phyloP scores from a whole-genome alignment of 2,797 vertebrate species.

The Mycteria americana region DNA sequence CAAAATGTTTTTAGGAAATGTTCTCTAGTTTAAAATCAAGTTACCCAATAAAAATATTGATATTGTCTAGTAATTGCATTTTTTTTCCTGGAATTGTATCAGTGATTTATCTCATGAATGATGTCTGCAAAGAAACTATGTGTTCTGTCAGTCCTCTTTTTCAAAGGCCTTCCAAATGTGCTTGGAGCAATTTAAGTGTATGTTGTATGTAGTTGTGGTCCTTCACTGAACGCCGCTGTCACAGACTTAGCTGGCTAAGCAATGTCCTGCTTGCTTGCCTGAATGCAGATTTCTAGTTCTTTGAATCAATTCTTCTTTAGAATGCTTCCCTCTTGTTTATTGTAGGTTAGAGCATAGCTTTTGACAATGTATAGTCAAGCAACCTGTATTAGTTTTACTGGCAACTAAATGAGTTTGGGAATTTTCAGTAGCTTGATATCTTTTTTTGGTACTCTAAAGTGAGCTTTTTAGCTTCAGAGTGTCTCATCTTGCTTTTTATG shows the following conservation, averaged over 20 bases:
- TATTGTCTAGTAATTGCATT: neutral
- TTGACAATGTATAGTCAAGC: neutral
- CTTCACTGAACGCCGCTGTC: neutral
- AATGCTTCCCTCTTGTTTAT: neutral
- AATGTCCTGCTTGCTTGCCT: neutral
- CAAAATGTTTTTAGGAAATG: neutral
- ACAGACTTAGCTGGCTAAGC: neutral
- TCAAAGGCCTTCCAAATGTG: neutral
- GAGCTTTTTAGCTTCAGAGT: neutral
- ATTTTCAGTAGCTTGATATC: neutral
- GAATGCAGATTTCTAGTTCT: neutral
- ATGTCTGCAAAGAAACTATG: neutral
- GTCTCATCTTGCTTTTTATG: neutral
- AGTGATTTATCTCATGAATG: neutral
- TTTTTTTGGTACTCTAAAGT: neutral
- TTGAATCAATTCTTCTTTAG: neutral
- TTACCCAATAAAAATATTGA: neutral
- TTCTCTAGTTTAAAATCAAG: neutral
- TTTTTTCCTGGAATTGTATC: neutral
- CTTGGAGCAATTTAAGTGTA: neutral
- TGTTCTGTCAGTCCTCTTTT: neutral
- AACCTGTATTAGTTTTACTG: neutral
- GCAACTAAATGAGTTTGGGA: neutral
- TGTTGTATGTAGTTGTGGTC: neutral
- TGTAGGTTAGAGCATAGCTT: neutral